Evolutionary conservation across 2,113 vertebrate species (phyloP), one percentile per base, ranked within the genome.

Genomic region (Calidris pygmaea): DNA sequence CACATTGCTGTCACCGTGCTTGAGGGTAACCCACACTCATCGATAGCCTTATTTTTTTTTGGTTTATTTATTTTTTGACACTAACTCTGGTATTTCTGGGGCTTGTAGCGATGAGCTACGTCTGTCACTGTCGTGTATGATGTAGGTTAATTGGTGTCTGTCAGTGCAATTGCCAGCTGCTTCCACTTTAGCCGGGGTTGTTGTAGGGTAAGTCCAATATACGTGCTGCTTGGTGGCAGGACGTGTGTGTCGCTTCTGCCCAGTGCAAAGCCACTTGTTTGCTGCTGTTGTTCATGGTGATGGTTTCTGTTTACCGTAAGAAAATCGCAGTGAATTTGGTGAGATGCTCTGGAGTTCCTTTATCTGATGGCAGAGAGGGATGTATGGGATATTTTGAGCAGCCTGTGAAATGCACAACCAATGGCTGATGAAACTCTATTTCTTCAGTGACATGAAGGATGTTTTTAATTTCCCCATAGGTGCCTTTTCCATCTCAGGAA

Each of bases 401-500:
- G 91, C 43, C 77, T 66, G 50, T 87, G 68, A 60, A 72, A 82
- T n/a, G 29, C 58, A 68, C 77, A 79, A 1, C 68, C 68, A 30
- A 10, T 34, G 76, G 59, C 52, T 85, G 82, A 82, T 87, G 78
- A 24, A 82, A 48, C 59, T 87, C 22, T 52, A 19, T 37, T 91
- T 88, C 85, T 91, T 77, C 87, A 73, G 91, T 82, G 91, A 73
- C 77, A 68, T 96, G 95, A 97, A 87, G 70, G 84, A 95, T 95
- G 96, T 83, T 89, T 96, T 96, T 95, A 91, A 96, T 97, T 96
- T 95, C 89, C 71, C 35, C 53, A 62, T n/a, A 66, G 71, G 87
- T 95, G 93, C 86, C 71, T 87, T 95, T 96, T 91, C 79, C 87
- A 82, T 94, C 91, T 93, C 78, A 39, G 74, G 67, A 94, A 76